Conservation (phyloP, 2,888 invertebrate genomes). For the Polyommatus icarus region DNA sequence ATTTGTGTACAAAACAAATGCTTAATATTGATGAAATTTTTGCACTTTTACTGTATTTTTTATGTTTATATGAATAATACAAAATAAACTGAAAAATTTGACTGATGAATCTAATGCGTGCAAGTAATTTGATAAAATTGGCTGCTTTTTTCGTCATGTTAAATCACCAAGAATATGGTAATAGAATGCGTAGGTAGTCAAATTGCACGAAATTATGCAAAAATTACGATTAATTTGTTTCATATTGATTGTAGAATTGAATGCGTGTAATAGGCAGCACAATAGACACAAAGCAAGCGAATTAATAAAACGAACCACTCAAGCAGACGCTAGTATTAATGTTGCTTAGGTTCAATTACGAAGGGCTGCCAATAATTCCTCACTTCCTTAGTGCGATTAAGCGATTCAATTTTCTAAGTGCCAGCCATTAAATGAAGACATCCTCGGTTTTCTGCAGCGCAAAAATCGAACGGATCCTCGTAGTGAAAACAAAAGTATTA, state of each 20-base stretch:
- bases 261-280: background rate
- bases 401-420: conserved; percentile 68
- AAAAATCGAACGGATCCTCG: conserved; percentile 48
- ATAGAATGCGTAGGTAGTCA: background rate
- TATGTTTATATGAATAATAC: background rate
- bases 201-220: background rate
- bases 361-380: conserved; percentile 43
- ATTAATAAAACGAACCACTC: conserved; percentile 8
- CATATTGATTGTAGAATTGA: background rate
- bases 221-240: background rate
- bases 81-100: background rate
- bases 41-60: background rate
- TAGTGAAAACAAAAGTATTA: conserved; percentile 30
- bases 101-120: background rate
- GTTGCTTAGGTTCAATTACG: conserved; percentile 60
- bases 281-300: background rate
- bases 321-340: conserved; percentile 47
- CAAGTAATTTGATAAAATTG: background rate
- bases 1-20: background rate
- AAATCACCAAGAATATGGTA: background rate
- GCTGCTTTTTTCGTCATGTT: background rate
- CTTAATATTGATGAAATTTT: background rate
- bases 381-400: conserved; percentile 55
- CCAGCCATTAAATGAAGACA: conserved; percentile 61
- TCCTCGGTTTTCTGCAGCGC: conserved; percentile 53